phyloP scores from a whole-genome alignment of 2,888 invertebrate genomes.

The Habroteleia sp. region DNA sequence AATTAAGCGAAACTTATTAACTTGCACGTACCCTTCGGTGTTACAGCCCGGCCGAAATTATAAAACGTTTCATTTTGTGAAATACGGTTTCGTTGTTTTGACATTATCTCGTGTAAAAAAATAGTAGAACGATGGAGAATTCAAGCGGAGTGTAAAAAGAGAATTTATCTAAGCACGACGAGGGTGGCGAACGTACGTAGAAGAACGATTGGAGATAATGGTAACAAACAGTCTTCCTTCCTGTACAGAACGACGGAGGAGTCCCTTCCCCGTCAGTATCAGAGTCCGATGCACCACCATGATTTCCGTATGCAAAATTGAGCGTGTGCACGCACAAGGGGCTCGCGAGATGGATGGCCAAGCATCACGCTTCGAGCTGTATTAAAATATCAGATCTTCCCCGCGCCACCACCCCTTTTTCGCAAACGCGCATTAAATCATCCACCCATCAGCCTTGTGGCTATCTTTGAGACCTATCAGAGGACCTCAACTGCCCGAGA shows the following conservation, averaged over 20 bases:
- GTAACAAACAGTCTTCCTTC: constrained; percentile 81
- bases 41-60: too few species aligned
- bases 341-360: constrained; percentile 78
- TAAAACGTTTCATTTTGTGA: constrained; percentile 31
- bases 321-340: constrained; percentile 76
- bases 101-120: constrained; percentile 49
- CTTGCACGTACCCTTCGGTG: too few species aligned
- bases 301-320: constrained; percentile 81
- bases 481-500: constrained; percentile 66
- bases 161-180: constrained; percentile 47
- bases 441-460: constrained; percentile 76
- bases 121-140: constrained; percentile 36
- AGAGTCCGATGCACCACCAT: constrained; percentile 67
- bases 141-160: constrained; percentile 51
- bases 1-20: too few species aligned
- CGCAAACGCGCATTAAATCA: constrained; percentile 76
- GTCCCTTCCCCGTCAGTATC: constrained; percentile 59
- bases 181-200: constrained; percentile 53
- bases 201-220: constrained; percentile 77
- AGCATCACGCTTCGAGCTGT: constrained; percentile 79
- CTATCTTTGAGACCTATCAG: constrained; percentile 76
- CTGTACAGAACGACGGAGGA: constrained; percentile 78
- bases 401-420: constrained; percentile 61
- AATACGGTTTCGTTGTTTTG: constrained; percentile 32
- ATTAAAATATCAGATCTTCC: constrained; percentile 77